phyloP scores from a whole-genome alignment of 2,113 vertebrate genomes.

The Scomber scombrus region DNA sequence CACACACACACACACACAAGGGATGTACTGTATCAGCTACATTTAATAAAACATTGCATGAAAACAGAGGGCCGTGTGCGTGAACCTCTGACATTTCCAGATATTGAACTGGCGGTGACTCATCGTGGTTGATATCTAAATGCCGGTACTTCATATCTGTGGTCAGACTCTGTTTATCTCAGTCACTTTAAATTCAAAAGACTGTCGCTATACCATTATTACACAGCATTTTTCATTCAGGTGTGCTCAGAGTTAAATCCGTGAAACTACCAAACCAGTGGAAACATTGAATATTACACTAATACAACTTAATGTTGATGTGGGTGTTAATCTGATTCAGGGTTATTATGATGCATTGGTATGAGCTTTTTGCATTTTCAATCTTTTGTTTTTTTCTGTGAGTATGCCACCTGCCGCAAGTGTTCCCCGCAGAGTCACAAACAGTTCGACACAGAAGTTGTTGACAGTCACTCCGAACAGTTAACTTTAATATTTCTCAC shows the following conservation, averaged over 20 bases:
- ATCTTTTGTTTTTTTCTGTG: background rate
- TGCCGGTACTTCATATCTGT: background rate
- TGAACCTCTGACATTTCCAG: constrained; percentile 41
- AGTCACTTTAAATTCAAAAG: background rate
- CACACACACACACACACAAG: constrained; percentile 18
- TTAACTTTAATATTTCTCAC: no score
- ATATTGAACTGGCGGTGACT: constrained; percentile 45
- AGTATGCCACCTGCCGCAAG: background rate
- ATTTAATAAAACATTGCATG: constrained; percentile 30
- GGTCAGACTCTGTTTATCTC: background rate
- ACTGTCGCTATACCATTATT: background rate
- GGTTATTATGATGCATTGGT: no score
- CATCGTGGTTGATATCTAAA: constrained; percentile 13
- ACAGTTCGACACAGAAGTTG: no score
- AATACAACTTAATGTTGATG: no score
- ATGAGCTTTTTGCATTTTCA: no score
- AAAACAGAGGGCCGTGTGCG: background rate
- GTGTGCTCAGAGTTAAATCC: background rate
- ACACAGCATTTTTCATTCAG: no score
- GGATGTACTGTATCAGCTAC: constrained; percentile 13
- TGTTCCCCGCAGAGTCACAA: no score
- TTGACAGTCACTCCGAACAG: no score
- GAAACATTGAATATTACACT: no score
- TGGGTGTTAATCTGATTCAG: no score
- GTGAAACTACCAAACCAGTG: background rate